These are phyloP conservation scores for Drosophila kepulauana DNA, from an alignment of 1,140 invertebrate species.

Conservation along the genomic window DNA sequence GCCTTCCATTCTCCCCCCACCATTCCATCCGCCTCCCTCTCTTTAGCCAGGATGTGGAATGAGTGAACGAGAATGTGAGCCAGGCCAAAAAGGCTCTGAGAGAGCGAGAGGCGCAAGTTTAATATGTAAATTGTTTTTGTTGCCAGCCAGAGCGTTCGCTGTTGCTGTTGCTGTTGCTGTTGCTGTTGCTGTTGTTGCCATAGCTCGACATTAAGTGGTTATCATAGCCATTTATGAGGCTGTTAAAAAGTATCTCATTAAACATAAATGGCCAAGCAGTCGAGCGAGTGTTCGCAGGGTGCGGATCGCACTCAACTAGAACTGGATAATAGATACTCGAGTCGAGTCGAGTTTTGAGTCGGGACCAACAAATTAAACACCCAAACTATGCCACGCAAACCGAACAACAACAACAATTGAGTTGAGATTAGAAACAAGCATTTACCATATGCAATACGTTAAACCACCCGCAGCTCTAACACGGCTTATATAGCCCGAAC, in stretches of 20 bases:
- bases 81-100: not conserved
- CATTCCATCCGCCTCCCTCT: no score
- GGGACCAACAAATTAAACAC: slow-evolving; percentile 38
- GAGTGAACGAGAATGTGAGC: slow-evolving; percentile 5
- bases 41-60: slow-evolving; percentile 16
- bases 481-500: slow-evolving; percentile 4
- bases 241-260: slow-evolving; percentile 82
- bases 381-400: not conserved
- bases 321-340: slow-evolving; percentile 45
- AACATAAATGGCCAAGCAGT: slow-evolving; percentile 45
- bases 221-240: slow-evolving; percentile 84
- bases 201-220: slow-evolving; percentile 82
- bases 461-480: not conserved
- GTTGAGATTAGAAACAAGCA: slow-evolving; percentile 11
- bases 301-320: slow-evolving; percentile 20
- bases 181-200: slow-evolving; percentile 31
- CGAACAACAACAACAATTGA: slow-evolving; percentile 10
- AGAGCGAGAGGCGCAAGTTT: slow-evolving; percentile 60
- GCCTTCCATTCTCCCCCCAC: not conserved
- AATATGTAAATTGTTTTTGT: slow-evolving; percentile 82
- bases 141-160: slow-evolving; percentile 23
- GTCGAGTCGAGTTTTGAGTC: slow-evolving; percentile 13
- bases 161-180: slow-evolving; percentile 24
- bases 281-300: no score
- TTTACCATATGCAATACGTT: slow-evolving; percentile 27